Conservation (phyloP, 2,888 invertebrate species). For the Syrphus vitripennis region DNA sequence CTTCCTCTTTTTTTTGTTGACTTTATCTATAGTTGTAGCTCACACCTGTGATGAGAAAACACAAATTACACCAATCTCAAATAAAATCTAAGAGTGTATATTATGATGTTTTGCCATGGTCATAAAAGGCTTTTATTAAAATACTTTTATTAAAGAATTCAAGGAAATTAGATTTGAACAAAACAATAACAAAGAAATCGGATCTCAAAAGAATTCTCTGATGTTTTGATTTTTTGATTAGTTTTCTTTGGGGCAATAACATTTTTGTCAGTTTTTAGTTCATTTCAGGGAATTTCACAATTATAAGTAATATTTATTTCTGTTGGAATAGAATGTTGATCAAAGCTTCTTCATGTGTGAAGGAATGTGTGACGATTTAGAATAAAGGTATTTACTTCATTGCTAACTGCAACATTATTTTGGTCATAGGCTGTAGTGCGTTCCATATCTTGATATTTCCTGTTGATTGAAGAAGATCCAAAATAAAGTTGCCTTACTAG, state of each 20-base stretch:
- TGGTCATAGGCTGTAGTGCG: too few relatives aligned
- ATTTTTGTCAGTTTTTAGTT: neutral
- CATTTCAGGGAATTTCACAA: neutral
- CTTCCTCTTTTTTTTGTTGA: neutral
- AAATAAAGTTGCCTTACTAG: too few relatives aligned
- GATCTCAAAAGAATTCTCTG: neutral
- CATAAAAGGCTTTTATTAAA: constrained; percentile 4
- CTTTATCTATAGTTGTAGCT: neutral
- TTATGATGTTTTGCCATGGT: neutral
- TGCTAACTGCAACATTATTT: too few relatives aligned
- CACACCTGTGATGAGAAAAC: neutral
- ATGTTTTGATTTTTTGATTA: neutral
- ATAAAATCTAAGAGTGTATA: neutral
- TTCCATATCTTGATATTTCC: too few relatives aligned
- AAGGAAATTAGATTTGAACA: neutral
- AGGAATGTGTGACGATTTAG: too few relatives aligned
- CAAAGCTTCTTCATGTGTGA: too few relatives aligned
- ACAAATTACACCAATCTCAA: constrained; percentile 2
- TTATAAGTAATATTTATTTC: neutral
- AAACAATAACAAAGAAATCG: neutral
- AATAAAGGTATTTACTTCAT: too few relatives aligned
- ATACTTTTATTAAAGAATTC: neutral
- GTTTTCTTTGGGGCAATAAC: neutral
- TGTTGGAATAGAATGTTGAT: too few relatives aligned
- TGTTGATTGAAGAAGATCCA: too few relatives aligned